Evolutionary conservation across 2,797 vertebrate genomes (phyloP), one percentile per base, ranked within the genome.

Genomic region (Petrocephalus sullivani): DNA sequence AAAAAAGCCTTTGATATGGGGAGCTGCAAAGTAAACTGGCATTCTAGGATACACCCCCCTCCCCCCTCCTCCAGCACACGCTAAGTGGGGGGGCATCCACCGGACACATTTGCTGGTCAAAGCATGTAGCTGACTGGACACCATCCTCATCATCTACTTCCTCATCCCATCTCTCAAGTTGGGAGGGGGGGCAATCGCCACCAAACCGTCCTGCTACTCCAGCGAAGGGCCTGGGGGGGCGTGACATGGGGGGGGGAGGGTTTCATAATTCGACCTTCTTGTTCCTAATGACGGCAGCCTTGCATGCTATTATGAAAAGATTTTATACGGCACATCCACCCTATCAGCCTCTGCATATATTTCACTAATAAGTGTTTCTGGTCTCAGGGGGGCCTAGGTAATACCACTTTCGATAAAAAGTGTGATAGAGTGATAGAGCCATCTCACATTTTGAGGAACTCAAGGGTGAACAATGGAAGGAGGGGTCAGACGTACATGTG

Each of bases 21-120:
- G 94, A 96, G 95, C 96, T 97, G 96, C 97, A 97, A 97, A 98
- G 98, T 97, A 97, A 97, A 97, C 92, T 98, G 97, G 96, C 97
- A 96, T 95, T 95, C 96, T 97, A 95, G 95, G 96, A 96, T 96
- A 97, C 95, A 97, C 93, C 96, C 96, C 97, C 96, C 4, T 51
- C 49, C 97, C 97, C 88, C 93, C 93, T 93, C 7, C 93, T 94
- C 92, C 94, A 23, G 78, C 16, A 83, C 41, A 33, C 61, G 1
- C 61, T 67, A 75, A 75, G 16, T 5, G 3, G 37, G 14, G 6
- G 14, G 71, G 93, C 92, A 90, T 93, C 93, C 92, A 90, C 89
- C 91, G 91, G 88, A 93, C 93, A 87, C 21, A 53, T 60, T 41
- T 33, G 46, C 82, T 33, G 78, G 51, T 57, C 33, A 78, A 86